Conservation (phyloP, 2,113 vertebrate genomes). For the Macroglossus sobrinus region DNA sequence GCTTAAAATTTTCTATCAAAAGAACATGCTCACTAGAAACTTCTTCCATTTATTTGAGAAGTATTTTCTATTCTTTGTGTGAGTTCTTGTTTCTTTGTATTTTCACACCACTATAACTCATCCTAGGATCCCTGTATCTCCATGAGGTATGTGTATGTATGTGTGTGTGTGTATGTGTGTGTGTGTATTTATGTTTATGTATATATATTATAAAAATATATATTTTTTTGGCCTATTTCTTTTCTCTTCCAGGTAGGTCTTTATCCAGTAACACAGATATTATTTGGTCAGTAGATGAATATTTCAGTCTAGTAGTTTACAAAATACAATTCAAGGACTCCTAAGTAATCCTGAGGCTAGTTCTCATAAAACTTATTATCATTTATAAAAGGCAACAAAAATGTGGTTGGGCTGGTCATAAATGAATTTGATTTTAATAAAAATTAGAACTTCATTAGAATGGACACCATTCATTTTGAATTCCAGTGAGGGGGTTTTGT, state of each 20-base stretch:
- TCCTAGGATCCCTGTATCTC: not conserved
- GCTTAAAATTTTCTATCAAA: not conserved
- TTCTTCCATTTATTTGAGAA: not conserved
- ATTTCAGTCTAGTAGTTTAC: not conserved
- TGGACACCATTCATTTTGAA: not conserved
- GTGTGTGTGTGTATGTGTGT: no score
- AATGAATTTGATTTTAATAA: not conserved
- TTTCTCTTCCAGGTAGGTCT: not conserved
- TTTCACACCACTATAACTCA: not conserved
- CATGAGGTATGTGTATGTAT: not conserved
- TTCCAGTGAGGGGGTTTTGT: not conserved
- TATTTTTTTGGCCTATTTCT: not conserved
- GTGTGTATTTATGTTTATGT: no score
- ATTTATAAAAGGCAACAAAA: not conserved
- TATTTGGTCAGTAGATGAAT: not conserved
- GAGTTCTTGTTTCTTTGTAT: not conserved
- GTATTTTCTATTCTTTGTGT: not conserved
- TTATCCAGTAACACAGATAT: not conserved
- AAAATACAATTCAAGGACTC: not conserved
- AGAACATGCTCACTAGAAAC: not conserved
- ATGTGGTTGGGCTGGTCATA: not conserved
- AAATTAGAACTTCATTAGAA: not conserved
- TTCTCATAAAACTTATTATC: not conserved
- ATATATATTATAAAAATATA: no score
- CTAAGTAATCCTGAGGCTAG: not conserved